Evolutionary conservation across 2,797 vertebrate species (phyloP).

Genomic region (Hoplostethus mediterraneus): DNA sequence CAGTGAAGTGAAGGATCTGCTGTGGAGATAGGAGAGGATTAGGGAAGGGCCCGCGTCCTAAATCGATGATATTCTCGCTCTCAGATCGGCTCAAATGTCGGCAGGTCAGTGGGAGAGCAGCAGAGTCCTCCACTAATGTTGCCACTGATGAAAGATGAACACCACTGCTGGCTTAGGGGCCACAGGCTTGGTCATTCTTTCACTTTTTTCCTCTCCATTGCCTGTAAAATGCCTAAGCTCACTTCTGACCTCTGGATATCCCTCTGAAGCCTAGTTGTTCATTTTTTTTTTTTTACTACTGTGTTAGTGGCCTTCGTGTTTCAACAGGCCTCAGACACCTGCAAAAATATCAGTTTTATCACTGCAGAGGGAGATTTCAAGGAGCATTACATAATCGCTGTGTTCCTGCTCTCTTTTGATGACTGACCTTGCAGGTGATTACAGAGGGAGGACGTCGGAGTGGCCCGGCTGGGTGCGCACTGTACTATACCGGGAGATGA

Average conservation of each 20-base stretch:
- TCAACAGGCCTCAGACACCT: not conserved
- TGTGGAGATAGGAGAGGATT: not conserved
- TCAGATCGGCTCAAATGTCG: constrained; percentile 9
- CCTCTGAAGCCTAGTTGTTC: not conserved
- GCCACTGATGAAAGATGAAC: constrained; percentile 13
- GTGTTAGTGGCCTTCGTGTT: not conserved
- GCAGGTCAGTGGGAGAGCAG: constrained; percentile 12
- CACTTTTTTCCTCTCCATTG: not conserved
- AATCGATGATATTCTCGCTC: not conserved
- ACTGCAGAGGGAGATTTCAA: not conserved
- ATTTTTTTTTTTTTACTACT: not conserved
- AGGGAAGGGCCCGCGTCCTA: not conserved
- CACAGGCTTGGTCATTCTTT: not conserved
- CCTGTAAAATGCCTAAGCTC: not conserved
- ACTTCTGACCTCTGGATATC: not conserved
- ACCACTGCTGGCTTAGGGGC: not conserved
- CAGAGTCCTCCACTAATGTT: not conserved
- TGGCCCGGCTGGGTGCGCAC: not conserved
- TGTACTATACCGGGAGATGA: not conserved
- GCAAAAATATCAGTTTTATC: not conserved
- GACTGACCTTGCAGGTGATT: constrained; percentile 12
- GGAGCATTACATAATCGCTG: not conserved
- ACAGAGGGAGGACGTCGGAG: constrained; percentile 7
- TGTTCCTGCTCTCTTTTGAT: not conserved
- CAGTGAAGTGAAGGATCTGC: not conserved